Evolutionary conservation across 2,888 invertebrate species (phyloP), one percentile per base, ranked within the genome.

Genomic region (Dermolepida albohirtum): DNA sequence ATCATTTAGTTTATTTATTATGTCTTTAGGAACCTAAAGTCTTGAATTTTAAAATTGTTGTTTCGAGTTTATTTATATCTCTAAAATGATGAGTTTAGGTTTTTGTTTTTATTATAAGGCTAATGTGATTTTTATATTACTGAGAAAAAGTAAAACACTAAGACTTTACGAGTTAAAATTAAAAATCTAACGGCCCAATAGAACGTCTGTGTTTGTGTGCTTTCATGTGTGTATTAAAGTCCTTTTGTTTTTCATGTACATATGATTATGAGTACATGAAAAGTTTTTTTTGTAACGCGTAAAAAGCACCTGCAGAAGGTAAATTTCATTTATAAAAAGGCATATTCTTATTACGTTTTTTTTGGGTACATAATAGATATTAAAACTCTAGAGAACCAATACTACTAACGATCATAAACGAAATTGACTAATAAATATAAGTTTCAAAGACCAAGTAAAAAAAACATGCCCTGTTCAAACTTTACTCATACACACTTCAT

Each of bases 381-480:
- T 47, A 6, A 5, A 34, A 5, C 10, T 34, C 34, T 34, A 34
- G 1, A 34, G 6, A 10, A 34, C 34, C 29, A 29, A 8, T 8
- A 62, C 47, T 34, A 34, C 39, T 17, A 54, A 62, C 47, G 39
- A 44, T 14, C 27, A 34, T 44, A 49, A 62, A 47, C 12, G 22
- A 22, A 22, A 22, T 22, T 62, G 47, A 47, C 59, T 62, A 62
- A 34, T 34, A 14, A 62, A 34, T 34, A 14, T 47, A 47, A 14
- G 34, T 14, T n/a, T 40, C 22, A 40, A 34, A 51, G 52, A 64
- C 52, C 64, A 64, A 64, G 52, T 52, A 52, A 64, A 64, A 63
- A 52, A 52, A 54, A 63, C 66, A 68, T 66, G 51, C 68, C 68
- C 51, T 34, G 44, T 44, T 50, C 66, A 50, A 40, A 44, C 44